These are phyloP conservation scores for Eumerus sabulonum DNA, from an alignment of 2,888 invertebrate species.

Conservation along the genomic window DNA sequence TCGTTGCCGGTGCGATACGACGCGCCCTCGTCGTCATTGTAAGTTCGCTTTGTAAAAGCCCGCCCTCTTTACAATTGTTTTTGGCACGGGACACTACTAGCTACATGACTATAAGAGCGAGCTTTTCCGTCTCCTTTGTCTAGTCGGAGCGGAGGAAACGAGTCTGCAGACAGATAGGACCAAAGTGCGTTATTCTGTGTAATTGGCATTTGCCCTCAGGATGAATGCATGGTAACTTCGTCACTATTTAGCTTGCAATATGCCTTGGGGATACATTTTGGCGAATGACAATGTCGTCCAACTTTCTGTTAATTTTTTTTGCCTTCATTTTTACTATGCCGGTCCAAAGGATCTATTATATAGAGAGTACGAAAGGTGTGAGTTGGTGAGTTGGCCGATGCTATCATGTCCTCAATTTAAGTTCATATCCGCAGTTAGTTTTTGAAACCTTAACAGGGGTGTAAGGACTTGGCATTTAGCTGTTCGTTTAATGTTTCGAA, in stretches of 20 bases:
- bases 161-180: neutral
- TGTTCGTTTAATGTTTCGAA: too few species aligned
- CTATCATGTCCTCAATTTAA: slow-evolving; percentile 31
- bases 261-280: slow-evolving; percentile 26
- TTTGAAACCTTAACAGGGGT: slow-evolving; percentile 17
- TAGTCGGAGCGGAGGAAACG: neutral
- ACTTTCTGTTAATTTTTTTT: neutral
- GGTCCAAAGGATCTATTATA: slow-evolving; percentile 1
- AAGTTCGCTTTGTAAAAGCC: slow-evolving; percentile 13
- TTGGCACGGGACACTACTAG: slow-evolving; percentile 18
- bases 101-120: slow-evolving; percentile 1
- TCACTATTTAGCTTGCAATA: slow-evolving; percentile 31
- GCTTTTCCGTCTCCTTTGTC: slow-evolving; percentile 5
- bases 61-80: slow-evolving; percentile 14
- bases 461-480: neutral
- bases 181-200: slow-evolving; percentile 31
- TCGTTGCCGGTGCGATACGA: neutral
- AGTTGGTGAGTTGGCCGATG: slow-evolving; percentile 26
- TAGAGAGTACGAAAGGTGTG: slow-evolving; percentile 8
- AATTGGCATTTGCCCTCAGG: slow-evolving; percentile 29
- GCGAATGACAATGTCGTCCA: slow-evolving; percentile 14
- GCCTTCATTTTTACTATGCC: neutral
- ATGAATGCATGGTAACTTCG: slow-evolving; percentile 24
- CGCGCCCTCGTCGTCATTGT: slow-evolving; percentile 1
- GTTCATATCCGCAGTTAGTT: slow-evolving; percentile 33